Evolutionary conservation across 2,797 vertebrate species (phyloP).

Genomic region (Catharus ustulatus): DNA sequence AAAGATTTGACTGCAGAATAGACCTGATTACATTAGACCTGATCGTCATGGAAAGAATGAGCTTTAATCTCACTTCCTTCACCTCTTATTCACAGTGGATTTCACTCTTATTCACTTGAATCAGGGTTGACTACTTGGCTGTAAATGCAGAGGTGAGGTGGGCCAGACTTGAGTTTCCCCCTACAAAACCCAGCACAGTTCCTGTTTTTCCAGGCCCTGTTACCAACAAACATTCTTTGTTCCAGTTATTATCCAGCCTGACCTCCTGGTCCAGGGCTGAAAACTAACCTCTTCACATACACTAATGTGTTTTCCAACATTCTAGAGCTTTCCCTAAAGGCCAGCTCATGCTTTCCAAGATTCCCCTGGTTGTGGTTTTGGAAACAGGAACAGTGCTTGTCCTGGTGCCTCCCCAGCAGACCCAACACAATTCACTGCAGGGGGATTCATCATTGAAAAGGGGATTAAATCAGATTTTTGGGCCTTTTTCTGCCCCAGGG

Average conservation of each 20-base stretch:
- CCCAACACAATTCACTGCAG: not conserved
- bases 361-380: not conserved
- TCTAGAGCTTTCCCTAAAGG: not conserved
- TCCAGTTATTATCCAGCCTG: not conserved
- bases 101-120: not conserved
- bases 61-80: constrained; percentile 55
- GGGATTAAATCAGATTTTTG: not conserved
- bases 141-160: not conserved
- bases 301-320: not conserved
- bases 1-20: not conserved
- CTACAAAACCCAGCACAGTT: not conserved
- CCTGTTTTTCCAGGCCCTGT: not conserved
- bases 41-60: constrained; percentile 29
- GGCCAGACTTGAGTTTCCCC: not conserved
- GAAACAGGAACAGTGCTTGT: accelerated
- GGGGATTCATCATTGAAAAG: not conserved
- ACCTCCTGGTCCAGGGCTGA: not conserved
- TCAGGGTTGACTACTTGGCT: not conserved
- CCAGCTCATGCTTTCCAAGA: not conserved
- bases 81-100: not conserved
- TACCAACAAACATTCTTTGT: not conserved
- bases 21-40: not conserved
- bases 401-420: not conserved
- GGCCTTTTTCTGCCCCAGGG: not conserved
- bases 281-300: not conserved